phyloP scores from a whole-genome alignment of 2,797 vertebrate species.

The Melanogrammus aeglefinus region DNA sequence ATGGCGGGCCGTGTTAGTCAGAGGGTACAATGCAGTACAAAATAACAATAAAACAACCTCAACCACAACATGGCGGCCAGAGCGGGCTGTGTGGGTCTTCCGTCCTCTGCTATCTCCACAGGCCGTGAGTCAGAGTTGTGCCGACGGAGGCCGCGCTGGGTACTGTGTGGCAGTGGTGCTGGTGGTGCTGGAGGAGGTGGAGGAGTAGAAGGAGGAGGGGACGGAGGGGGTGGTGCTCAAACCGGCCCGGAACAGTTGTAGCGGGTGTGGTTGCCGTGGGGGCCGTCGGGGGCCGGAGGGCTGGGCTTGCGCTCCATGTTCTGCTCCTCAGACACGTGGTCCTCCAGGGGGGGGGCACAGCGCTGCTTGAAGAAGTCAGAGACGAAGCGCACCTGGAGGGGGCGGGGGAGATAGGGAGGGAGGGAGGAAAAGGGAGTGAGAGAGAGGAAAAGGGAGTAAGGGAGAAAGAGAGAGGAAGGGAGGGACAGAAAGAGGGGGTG shows the following conservation, averaged over 20 bases:
- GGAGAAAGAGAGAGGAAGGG: background rate
- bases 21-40: background rate
- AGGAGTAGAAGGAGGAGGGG: too few species aligned
- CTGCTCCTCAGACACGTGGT: conserved; percentile 51
- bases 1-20: background rate
- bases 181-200: too few species aligned
- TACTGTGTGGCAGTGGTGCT: too few species aligned
- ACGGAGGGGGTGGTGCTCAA: conserved; percentile 55
- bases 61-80: too few species aligned
- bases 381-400: conserved; percentile 80
- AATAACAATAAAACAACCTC: background rate
- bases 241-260: conserved; percentile 71
- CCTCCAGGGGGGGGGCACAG: conserved; percentile 40
- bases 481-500: background rate
- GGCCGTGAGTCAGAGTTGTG: too few species aligned
- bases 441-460: too few species aligned
- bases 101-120: too few species aligned
- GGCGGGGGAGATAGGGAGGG: background rate
- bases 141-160: too few species aligned
- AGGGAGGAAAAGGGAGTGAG: too few species aligned
- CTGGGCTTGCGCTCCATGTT: conserved; percentile 78
- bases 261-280: conserved; percentile 78
- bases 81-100: too few species aligned
- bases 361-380: conserved; percentile 93
- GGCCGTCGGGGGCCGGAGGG: conserved; percentile 71